Evolutionary conservation across 2,888 invertebrate genomes (phyloP), one percentile per base, ranked within the genome.

Genomic region (Heterodera filipjevi): DNA sequence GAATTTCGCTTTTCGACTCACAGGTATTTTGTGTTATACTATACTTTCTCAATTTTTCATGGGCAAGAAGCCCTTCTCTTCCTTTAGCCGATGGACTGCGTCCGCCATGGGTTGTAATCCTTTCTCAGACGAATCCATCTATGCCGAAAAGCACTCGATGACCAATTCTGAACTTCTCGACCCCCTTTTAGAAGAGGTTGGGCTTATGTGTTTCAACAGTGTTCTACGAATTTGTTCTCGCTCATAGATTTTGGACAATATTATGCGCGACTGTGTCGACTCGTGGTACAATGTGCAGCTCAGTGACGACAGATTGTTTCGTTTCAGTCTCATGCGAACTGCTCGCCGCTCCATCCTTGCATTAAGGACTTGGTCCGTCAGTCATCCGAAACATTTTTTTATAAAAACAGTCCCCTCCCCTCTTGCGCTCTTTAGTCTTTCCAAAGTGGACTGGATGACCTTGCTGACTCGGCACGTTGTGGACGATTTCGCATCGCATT

Each of bases 401-500:
- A 27, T 2, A 32, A 22, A 14, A 68, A 19, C 32, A 30, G n/a
- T n/a, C n/a, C n/a, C n/a, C n/a, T n/a, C n/a, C n/a, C n/a, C n/a
- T n/a, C n/a, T n/a, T n/a, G n/a, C 12, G 8, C 39, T 10, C 12
- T 39, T 39, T 39, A 88, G 89, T 72, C 78, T 89, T 73, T 82
- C 83, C 33, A 83, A 94, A 89, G 93, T 95, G 22, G 95, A 96
- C 90, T 95, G 95, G 94, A 93, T 95, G 85, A 93, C 94, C 59
- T 93, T 94, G 86, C 92, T 95, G 80, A 95, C 95, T 32, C 94
- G 94, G 49, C 92, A 93, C 82, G 92, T 95, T 80, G 95, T 96
- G 1, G 95, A 96, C 90, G 95, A 95, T 90, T 92, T 95, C 82
- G 95, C 95, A 1, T 93, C 94, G 39, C 96, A 96, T 91, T 92